These are phyloP conservation scores for Pteruthius melanotis DNA, from an alignment of 2,113 vertebrate genomes.

Conservation along the genomic window DNA sequence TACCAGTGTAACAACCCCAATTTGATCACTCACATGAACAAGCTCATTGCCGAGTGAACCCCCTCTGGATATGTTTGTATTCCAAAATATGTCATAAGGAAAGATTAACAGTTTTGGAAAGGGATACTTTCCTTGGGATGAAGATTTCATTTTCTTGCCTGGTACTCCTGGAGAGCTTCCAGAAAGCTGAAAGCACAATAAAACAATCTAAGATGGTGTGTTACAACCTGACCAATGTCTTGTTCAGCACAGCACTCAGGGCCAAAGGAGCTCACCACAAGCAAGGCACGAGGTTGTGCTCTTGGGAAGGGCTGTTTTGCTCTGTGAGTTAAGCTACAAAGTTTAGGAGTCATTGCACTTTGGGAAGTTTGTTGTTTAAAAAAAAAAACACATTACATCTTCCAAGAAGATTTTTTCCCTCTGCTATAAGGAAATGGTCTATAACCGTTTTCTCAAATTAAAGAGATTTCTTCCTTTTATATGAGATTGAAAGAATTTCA, in stretches of 20 bases:
- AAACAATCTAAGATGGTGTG: neutral
- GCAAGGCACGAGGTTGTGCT: neutral
- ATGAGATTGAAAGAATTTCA: neutral
- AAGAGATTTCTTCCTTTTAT: neutral
- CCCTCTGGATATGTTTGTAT: conserved; percentile 38
- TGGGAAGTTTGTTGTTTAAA: neutral
- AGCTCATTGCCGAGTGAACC: conserved; percentile 19
- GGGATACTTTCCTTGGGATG: conserved; percentile 50
- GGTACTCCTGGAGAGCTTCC: conserved; percentile 52
- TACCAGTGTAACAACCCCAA: neutral
- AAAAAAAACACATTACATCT: neutral
- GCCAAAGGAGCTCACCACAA: neutral
- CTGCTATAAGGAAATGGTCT: neutral
- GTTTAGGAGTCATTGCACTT: neutral
- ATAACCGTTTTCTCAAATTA: neutral
- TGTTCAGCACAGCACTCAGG: neutral
- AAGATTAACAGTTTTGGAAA: conserved; percentile 63
- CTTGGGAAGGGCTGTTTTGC: neutral
- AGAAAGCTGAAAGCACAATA: neutral
- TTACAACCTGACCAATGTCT: neutral
- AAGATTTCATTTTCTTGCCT: conserved; percentile 63
- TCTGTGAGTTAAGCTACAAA: neutral
- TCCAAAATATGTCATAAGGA: conserved; percentile 57
- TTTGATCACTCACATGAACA: conserved; percentile 27
- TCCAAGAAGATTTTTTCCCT: neutral